Evolutionary conservation across 1,140 invertebrate genomes (phyloP), one percentile per base, ranked within the genome.

Genomic region (Andricus grossulariae): DNA sequence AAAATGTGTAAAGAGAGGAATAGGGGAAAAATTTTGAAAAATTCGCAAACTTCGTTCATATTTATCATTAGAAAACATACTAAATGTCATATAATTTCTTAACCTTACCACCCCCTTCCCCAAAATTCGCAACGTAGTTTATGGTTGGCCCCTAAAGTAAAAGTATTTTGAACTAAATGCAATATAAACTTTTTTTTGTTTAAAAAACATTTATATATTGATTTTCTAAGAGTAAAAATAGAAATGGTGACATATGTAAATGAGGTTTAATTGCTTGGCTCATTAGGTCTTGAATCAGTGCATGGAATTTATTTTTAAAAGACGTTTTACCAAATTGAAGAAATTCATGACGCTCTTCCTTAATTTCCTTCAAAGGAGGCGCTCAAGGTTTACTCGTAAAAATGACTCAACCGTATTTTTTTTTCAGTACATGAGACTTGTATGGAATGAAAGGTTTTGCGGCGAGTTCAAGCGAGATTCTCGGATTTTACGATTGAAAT

Each of bases 341-440:
- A 66, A 66, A 66, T 66, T 66, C 60, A 66, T 66, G 60, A 32
- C 60, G 60, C 60, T 66, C 60, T 66, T 66, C 60, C 60, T 66
- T 66, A 66, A 66, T 66, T 66, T 66, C 60, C 60, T 66, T 66
- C 60, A 66, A 66, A 66, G 60, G 60, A 66, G n/a, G 15, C 60
- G 21, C 60, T 66, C 60, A 66, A 66, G 60, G 60, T n/a, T 66
- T 66, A 66, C 60, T 39, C 60, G 32, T 66, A 66, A 66, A 66
- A 66, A 66, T 66, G 60, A 66, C 25, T 66, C 60, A 66, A 66
- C 60, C 16, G 60, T 66, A 66, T 55, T 32, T 66, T 66, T 60
- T 32, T 66, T 66, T 32, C 57, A 66, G 32, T 66, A n/a, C 60
- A 39, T 39, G 12, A 39, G 60, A 39, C 60, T 66, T 66, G 25